These are phyloP conservation scores for Chelonus formosanus DNA, from an alignment of 2,888 invertebrate genomes.

Conservation along the genomic window DNA sequence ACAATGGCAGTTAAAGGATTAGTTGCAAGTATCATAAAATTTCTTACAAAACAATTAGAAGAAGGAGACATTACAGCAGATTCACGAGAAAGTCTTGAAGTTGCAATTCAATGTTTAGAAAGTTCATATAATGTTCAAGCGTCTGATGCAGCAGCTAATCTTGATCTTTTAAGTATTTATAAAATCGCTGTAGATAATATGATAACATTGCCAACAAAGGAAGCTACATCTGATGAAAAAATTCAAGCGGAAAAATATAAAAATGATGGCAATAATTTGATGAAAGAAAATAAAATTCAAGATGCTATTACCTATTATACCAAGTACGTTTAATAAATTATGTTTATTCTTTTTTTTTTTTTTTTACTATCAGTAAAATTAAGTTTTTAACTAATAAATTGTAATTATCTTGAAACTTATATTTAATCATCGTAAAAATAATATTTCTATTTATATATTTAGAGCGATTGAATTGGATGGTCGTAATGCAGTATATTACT, in stretches of 20 bases:
- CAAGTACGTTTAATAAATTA: conserved; percentile 62
- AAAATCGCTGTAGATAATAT: conserved; percentile 57
- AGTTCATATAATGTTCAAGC: conserved; percentile 81
- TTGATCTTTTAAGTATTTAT: conserved; percentile 66
- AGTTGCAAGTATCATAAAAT: conserved; percentile 70
- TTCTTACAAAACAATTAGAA: conserved; percentile 69
- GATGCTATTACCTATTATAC: conserved; percentile 88
- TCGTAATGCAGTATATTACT: conserved; percentile 92
- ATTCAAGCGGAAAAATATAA: conserved; percentile 85
- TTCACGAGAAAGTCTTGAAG: conserved; percentile 84
- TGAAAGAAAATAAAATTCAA: conserved; percentile 82
- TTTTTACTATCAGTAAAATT: too few relatives aligned
- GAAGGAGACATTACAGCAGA: conserved; percentile 62
- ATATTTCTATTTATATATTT: conserved; percentile 49
- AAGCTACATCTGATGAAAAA: conserved; percentile 68
- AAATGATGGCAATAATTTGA: conserved; percentile 86
- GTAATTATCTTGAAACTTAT: too few relatives aligned
- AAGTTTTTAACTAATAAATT: too few relatives aligned
- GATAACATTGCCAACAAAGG: conserved; percentile 42
- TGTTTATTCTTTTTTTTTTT: too few relatives aligned
- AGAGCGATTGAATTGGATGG: conserved; percentile 89
- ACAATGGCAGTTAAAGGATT: conserved; percentile 58
- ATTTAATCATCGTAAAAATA: too few relatives aligned
- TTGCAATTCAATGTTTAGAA: conserved; percentile 94
- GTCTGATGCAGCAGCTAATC: conserved; percentile 61